These are phyloP conservation scores for Holacanthella duospinosa DNA, from an alignment of 2,888 invertebrate genomes.

Conservation along the genomic window DNA sequence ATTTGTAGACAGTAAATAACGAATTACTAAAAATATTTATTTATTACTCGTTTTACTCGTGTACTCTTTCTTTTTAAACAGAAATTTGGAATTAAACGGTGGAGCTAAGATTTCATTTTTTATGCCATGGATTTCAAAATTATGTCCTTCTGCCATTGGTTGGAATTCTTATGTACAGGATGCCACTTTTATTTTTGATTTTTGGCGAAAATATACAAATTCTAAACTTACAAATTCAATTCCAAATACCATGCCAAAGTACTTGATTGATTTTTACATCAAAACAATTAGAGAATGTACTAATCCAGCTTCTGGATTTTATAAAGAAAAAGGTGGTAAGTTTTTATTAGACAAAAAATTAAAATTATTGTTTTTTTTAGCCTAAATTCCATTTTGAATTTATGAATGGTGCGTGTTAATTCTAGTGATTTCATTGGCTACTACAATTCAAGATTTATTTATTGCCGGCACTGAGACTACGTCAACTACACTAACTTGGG, in stretches of 20 bases:
- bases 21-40: no score
- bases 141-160: conserved; percentile 23
- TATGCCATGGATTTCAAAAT: conserved; percentile 25
- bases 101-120: conserved; percentile 23
- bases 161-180: conserved; percentile 26
- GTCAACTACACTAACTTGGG: conserved; percentile 24
- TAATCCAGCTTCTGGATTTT: conserved; percentile 21
- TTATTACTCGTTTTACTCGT: no score
- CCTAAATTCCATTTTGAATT: not conserved
- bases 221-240: conserved; percentile 7
- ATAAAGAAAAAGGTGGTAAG: conserved; percentile 20
- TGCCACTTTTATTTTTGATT: conserved; percentile 23
- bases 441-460: conserved; percentile 25
- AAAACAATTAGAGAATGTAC: conserved; percentile 17
- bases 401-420: no score
- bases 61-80: no score
- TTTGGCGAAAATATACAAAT: conserved; percentile 21
- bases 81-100: conserved; percentile 25
- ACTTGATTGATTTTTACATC: conserved; percentile 17
- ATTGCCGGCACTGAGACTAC: conserved; percentile 26
- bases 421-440: conserved; percentile 19
- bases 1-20: no score
- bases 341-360: not conserved
- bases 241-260: not conserved
- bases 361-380: not conserved